Evolutionary conservation across 2,888 invertebrate genomes (phyloP).

Genomic region (Sialis lutaria): DNA sequence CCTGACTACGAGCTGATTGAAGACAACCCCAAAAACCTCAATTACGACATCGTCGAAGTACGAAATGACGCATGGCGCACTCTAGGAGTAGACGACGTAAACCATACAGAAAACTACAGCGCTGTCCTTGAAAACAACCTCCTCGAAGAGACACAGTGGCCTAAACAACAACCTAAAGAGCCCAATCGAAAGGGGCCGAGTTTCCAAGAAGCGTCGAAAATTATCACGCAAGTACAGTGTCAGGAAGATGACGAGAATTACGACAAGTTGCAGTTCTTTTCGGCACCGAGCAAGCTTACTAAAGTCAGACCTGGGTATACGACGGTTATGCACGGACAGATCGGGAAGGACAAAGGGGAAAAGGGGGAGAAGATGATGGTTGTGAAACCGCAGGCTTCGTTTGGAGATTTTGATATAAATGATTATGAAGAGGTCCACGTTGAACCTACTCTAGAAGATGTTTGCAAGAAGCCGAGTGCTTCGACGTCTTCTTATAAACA

Average conservation of each 20-base stretch:
- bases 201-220: slow-evolving; percentile 30
- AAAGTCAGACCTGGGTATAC: slow-evolving; percentile 51
- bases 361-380: no score
- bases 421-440: no score
- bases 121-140: slow-evolving; percentile 22
- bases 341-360: no score
- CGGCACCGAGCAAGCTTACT: slow-evolving; percentile 48
- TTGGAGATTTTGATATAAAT: no score
- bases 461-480: no score
- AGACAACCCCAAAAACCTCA: slow-evolving; percentile 24
- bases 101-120: slow-evolving; percentile 43
- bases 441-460: no score
- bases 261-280: slow-evolving; percentile 66
- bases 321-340: slow-evolving; percentile 29
- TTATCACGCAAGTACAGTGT: slow-evolving; percentile 26
- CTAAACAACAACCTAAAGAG: slow-evolving; percentile 18
- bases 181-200: slow-evolving; percentile 29
- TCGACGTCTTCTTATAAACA: no score
- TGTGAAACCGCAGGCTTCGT: no score
- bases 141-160: slow-evolving; percentile 26
- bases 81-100: slow-evolving; percentile 53
- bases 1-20: slow-evolving; percentile 31
- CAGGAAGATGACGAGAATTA: slow-evolving; percentile 41
- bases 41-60: slow-evolving; percentile 62
- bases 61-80: slow-evolving; percentile 70